Percentiles rank a stretch among this genome's conserved stretches.
These are phyloP conservation scores for Scaptomyza parva DNA, from an alignment of 2,888 invertebrate species.

Conservation along the genomic window DNA sequence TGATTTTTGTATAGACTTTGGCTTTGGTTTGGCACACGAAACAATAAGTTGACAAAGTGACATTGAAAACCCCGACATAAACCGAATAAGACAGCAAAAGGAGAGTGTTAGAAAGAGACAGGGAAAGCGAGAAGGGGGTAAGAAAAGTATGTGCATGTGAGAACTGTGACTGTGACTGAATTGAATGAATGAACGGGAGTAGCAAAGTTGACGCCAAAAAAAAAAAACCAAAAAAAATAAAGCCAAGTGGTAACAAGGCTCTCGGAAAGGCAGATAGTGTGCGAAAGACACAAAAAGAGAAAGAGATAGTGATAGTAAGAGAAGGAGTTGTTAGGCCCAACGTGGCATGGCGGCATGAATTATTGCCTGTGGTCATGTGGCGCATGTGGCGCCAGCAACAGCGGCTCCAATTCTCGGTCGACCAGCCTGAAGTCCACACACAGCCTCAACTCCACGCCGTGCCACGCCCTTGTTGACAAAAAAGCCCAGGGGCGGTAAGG, in stretches of 20 bases:
- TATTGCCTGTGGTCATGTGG: constrained; percentile 67
- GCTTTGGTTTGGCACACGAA: constrained; percentile 51
- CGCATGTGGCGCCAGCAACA: constrained; percentile 58
- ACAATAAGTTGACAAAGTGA: constrained; percentile 65
- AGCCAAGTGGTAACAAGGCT: constrained; percentile 51
- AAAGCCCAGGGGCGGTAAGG: not conserved
- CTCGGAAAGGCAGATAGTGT: not conserved
- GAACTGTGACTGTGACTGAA: constrained; percentile 56
- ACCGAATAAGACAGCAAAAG: constrained; percentile 19
- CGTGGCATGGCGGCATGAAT: constrained; percentile 53
- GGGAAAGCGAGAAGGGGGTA: no score
- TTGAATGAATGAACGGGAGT: constrained; percentile 63
- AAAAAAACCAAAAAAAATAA: no score
- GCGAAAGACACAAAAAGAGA: no score
- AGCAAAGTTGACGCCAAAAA: constrained; percentile 67
- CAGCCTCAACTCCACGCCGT: constrained; percentile 10
- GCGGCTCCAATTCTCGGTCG: constrained; percentile 23
- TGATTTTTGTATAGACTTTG: constrained; percentile 42
- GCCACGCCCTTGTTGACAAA: constrained; percentile 7
- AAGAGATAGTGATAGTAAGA: not conserved
- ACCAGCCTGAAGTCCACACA: constrained; percentile 3
- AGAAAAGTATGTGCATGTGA: constrained; percentile 20
- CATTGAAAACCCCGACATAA: constrained; percentile 60
- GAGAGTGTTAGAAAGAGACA: no score
- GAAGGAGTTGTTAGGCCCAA: constrained; percentile 3